These are phyloP conservation scores for Harpegnathos saltator DNA, from an alignment of 1,140 invertebrate genomes.

Conservation along the genomic window DNA sequence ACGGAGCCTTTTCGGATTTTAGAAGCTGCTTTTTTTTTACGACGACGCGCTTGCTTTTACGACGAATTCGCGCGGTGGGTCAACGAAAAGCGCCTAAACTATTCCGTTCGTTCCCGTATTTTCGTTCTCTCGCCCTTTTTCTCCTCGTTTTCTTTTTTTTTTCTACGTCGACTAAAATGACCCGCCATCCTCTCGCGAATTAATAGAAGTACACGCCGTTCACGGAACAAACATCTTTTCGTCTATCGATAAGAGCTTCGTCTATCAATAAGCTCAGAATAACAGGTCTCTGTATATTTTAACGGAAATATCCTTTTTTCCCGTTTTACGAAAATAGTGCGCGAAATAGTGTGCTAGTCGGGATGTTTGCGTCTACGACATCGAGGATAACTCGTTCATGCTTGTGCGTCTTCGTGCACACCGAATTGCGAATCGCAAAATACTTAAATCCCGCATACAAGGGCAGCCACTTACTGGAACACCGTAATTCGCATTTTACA, in stretches of 20 bases:
- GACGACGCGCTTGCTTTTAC: background rate
- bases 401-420: background rate
- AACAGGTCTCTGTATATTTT: constrained; percentile 6
- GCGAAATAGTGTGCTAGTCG: background rate
- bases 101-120: too few relatives aligned
- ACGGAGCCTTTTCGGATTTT: background rate
- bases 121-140: too few relatives aligned
- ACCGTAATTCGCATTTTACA: constrained; percentile 41
- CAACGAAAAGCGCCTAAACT: background rate
- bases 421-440: constrained; percentile 26
- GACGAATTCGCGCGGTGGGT: background rate
- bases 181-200: background rate
- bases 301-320: constrained; percentile 15
- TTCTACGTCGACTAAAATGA: background rate
- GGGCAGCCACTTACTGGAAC: constrained; percentile 22
- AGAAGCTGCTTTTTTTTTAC: background rate
- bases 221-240: background rate
- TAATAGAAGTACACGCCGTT: background rate
- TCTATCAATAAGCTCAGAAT: background rate
- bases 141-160: too few relatives aligned
- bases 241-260: background rate
- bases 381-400: background rate
- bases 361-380: background rate
- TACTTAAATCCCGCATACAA: constrained; percentile 48
- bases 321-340: constrained; percentile 4